Evolutionary conservation across 1,140 invertebrate species (phyloP).

Genomic region (Drosophila guanche): DNA sequence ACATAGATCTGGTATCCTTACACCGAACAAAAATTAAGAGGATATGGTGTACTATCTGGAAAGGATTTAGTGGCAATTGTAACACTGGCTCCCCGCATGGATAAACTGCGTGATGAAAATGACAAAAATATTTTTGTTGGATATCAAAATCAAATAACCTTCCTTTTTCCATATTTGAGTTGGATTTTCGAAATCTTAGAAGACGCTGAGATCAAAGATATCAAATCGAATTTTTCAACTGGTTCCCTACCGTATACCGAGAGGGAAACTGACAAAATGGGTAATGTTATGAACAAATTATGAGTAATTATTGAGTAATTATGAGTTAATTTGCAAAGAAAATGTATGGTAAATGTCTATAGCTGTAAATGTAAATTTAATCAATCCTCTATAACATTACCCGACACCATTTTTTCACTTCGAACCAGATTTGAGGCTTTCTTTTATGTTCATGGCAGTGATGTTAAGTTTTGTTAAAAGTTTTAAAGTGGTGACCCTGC

Average conservation of each 20-base stretch:
- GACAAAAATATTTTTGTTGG: conserved; percentile 2
- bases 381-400: no score
- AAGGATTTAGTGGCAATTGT: conserved; percentile 38
- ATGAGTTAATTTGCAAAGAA: no score
- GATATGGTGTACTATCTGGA: conserved; percentile 26
- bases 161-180: conserved; percentile 20
- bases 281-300: conserved; percentile 17
- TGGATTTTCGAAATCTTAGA: conserved; percentile 49
- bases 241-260: conserved; percentile 38
- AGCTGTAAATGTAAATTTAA: no score
- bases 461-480: no score
- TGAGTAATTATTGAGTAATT: no score
- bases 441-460: no score
- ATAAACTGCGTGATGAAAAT: neutral
- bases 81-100: neutral
- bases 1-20: conserved; percentile 3
- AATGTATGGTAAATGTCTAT: no score
- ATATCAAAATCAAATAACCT: conserved; percentile 6
- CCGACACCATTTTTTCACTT: no score
- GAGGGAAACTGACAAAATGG: conserved; percentile 25
- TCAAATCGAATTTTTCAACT: conserved; percentile 22
- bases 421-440: no score
- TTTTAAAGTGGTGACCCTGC: no score
- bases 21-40: conserved; percentile 8
- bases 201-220: conserved; percentile 25